Evolutionary conservation across 1,140 invertebrate species (phyloP), one percentile per base, ranked within the genome.

Genomic region (Panagrolaimus sp.): DNA sequence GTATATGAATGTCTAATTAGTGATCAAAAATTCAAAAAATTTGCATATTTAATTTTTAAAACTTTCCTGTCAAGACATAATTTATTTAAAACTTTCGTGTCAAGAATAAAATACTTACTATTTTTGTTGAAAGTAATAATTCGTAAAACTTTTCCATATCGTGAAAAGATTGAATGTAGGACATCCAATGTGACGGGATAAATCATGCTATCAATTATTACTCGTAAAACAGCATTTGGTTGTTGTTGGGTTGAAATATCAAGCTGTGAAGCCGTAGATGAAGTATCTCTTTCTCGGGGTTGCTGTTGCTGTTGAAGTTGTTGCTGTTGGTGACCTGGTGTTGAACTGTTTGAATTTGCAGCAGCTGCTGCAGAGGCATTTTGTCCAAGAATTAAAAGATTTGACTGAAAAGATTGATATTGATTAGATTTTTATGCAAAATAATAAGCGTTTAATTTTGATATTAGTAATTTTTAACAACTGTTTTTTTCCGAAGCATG

Each of bases 111-210:
- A 71, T 68, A 91, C 91, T 92, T 88, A 94, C 92, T 94, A 85
- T 98, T 98, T 88, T 98, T 98, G 77, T 92, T 97, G 87, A 98
- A 98, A 74, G 95, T 98, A 82, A 98, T 95, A 79, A 99, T 98
- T 86, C 97, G 96, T 76, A 96, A 88, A 79, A 98, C 93, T 87
- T 96, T 96, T 76, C 96, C 96, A 84, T 92, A 95, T 74, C 94
- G 90, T 77, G 93, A 92, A 88, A 98, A 98, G 83, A 97, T 94
- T 88, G 90, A 88, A 87, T 96, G 91, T 69, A 99, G 88, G 64
- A 96, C 91, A 83, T 98, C 95, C 78, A 99, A 88, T 44, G 93
- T 93, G 73, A 99, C 94, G 14, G 94, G 94, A 84, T 98, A 98
- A 70, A 98, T 87, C 89, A 97, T 91, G 85, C 97, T 93, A 85